A percentile compares a stretch with the other conserved stretches of the same genome.
These are phyloP conservation scores for Epinephelus coioides DNA, from an alignment of 2,797 vertebrate genomes.

Conservation along the genomic window DNA sequence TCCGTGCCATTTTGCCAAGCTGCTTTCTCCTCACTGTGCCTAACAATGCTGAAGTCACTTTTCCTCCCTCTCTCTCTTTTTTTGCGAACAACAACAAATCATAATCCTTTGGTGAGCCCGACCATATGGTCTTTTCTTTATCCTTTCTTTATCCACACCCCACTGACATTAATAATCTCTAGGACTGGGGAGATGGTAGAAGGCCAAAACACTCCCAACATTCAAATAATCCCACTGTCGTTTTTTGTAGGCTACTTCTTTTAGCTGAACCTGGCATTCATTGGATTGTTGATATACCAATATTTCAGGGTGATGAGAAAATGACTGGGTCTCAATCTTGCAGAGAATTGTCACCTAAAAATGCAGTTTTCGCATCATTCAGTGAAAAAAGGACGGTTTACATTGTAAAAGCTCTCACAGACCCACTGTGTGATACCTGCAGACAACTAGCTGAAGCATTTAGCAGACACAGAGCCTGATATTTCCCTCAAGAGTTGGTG, in stretches of 20 bases:
- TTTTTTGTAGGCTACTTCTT: conserved; percentile 23
- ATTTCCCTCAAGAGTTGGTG: not conserved
- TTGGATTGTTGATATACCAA: not conserved
- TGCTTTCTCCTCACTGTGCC: conserved; percentile 70
- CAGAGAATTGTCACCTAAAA: not conserved
- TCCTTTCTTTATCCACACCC: conserved; percentile 78
- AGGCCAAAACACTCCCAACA: conserved; percentile 47
- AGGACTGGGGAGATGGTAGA: conserved; percentile 53
- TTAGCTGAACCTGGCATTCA: conserved; percentile 17
- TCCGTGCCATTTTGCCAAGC: conserved; percentile 79
- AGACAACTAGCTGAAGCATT: not conserved
- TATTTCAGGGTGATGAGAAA: not conserved
- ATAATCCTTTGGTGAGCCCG: conserved; percentile 77
- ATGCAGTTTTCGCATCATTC: conserved; percentile 1
- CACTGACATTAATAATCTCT: conserved; percentile 81
- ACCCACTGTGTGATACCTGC: not conserved
- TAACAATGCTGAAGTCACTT: conserved; percentile 76
- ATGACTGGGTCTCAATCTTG: not conserved
- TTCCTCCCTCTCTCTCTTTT: conserved; percentile 45
- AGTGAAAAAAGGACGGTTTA: not conserved
- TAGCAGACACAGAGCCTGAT: not conserved
- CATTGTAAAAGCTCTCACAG: not conserved
- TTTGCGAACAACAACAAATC: conserved; percentile 76
- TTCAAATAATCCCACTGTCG: conserved; percentile 54
- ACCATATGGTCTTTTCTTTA: conserved; percentile 80